Conservation (phyloP, 2,888 invertebrate species). For the Habroteleia sp. region DNA sequence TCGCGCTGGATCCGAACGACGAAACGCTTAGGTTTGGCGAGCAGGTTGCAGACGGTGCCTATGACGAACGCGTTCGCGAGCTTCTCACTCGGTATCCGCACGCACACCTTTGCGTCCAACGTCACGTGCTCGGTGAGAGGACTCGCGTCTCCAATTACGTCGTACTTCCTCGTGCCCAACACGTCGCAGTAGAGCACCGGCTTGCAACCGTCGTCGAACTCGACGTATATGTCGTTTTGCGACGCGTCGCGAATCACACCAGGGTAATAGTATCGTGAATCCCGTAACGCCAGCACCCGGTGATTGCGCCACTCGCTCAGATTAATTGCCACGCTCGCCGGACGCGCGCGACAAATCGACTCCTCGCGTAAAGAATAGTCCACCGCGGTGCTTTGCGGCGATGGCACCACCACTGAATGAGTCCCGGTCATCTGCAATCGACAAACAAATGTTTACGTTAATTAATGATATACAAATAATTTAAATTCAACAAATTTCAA, state of each 20-base stretch:
- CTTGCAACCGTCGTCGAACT: constrained; percentile 90
- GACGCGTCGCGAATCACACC: constrained; percentile 91
- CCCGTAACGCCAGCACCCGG: constrained; percentile 93
- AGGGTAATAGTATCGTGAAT: constrained; percentile 89
- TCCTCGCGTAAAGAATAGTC: constrained; percentile 83
- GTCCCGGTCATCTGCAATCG: constrained; percentile 70
- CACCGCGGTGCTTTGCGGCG: constrained; percentile 83
- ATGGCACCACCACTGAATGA: constrained; percentile 79
- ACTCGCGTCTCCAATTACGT: constrained; percentile 96
- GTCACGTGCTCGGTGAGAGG: constrained; percentile 92
- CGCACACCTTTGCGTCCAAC: constrained; percentile 91
- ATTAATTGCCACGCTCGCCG: constrained; percentile 84
- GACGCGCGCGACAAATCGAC: constrained; percentile 74
- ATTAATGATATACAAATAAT: too few species aligned
- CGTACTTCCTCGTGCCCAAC: constrained; percentile 89
- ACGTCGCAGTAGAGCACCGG: constrained; percentile 89
- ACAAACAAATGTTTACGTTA: neutral
- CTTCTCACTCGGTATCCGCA: constrained; percentile 84
- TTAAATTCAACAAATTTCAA: too few species aligned
- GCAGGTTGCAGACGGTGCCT: constrained; percentile 89
- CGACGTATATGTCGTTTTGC: constrained; percentile 88
- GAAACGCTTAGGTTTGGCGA: constrained; percentile 86
- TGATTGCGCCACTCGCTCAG: constrained; percentile 97
- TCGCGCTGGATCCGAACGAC: constrained; percentile 84
- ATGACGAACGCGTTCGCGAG: constrained; percentile 89